These are phyloP conservation scores for Drosophila sproati DNA, from an alignment of 1,140 invertebrate species.

Conservation along the genomic window DNA sequence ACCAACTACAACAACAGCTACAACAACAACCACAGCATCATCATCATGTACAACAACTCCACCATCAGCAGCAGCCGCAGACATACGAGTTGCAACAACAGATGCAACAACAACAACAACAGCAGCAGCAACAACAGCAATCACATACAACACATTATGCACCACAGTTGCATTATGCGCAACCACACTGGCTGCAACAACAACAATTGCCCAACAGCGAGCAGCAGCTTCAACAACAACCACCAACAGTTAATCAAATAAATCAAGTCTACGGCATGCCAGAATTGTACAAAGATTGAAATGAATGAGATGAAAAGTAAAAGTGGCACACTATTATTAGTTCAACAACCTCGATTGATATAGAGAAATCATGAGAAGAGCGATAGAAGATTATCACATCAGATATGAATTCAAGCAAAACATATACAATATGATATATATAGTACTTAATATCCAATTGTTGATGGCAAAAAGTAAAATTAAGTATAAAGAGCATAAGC, in stretches of 20 bases:
- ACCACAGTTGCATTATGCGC: conserved; percentile 66
- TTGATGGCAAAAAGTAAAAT: conserved; percentile 21
- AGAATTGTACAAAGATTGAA: conserved; percentile 61
- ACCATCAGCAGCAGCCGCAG: conserved; percentile 49
- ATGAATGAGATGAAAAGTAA: conserved; percentile 9
- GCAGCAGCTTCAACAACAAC: conserved; percentile 56
- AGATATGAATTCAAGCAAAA: conserved; percentile 24
- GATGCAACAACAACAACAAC: neutral
- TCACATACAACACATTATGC: conserved; percentile 58
- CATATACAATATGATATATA: neutral
- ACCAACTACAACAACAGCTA: conserved; percentile 50
- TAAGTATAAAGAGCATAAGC: conserved; percentile 37
- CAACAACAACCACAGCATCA: conserved; percentile 57
- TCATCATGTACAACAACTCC: conserved; percentile 48
- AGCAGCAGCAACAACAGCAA: conserved; percentile 34
- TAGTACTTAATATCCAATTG: conserved; percentile 25
- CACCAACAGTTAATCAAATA: conserved; percentile 27
- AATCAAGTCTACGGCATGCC: conserved; percentile 63
- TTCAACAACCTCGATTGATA: neutral
- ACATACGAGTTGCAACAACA: conserved; percentile 43
- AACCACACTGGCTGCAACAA: conserved; percentile 63
- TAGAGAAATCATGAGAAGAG: neutral
- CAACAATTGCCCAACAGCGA: conserved; percentile 66
- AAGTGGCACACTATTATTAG: neutral
- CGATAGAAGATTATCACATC: conserved; percentile 20